Evolutionary conservation across 2,797 vertebrate species (phyloP), one percentile per base, ranked within the genome.

Genomic region (Melanotaenia maccullochi): DNA sequence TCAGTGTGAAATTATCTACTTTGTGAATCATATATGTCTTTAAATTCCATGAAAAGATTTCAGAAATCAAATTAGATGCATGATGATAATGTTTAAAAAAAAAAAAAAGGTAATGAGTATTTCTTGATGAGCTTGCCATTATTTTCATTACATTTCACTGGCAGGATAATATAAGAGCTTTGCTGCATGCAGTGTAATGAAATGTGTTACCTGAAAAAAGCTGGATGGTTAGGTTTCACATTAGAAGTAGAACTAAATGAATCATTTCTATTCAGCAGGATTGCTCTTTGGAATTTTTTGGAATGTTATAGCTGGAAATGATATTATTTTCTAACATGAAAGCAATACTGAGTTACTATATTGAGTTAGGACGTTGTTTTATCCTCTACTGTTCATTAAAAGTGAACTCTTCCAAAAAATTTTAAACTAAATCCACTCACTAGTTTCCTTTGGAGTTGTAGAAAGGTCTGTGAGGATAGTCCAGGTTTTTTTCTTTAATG

Each of bases 171-270:
- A 13, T 12, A 38, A 38, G 33, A 49, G 30, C 0, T 7, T 20
- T 30, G 14, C 13, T 54, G 32, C 36, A 44, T 44, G 13, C 25
- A 44, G n/a, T 54, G 32, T 25, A 47, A 33, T 55, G 33, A 28
- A 35, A 47, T 25, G 13, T 57, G 52, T 4, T 47, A 5, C 35
- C 8, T 52, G 22, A 58, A 60, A 66, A 66, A 0, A 44, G 24
- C 9, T 56, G 55, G 1, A 25, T 60, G 24, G 33, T 4, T 20
- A 3, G 1, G 0, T 1, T 18, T 14, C 24, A 38, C 7, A 40
- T 67, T 38, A 6, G 36, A 33, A 49, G 40, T 66, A 16, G 28
- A 57, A 62, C 28, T 28, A 64, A 44, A 66, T 66, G 18, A 9
- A 55, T 20, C 18, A 30, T 16, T 73, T 61, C 24, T 33, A 16